Conservation (phyloP, 2,888 invertebrate genomes). For the Tyria jacobaeae region DNA sequence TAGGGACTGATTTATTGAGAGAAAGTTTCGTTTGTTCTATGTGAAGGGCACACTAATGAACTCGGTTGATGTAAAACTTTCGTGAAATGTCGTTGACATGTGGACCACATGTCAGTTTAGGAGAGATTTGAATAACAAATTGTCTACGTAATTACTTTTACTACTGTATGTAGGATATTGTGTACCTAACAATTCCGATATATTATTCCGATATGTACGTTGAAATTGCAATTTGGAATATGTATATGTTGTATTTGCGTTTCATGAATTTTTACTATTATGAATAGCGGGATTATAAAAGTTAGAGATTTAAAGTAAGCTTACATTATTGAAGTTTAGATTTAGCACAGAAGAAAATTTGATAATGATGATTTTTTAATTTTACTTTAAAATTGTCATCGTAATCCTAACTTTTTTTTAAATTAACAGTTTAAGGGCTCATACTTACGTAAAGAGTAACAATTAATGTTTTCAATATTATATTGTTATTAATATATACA, state of each 20-base stretch:
- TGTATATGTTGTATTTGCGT: not conserved
- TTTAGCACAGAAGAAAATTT: no score
- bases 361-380: no score
- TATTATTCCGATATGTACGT: no score
- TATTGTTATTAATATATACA: no score
- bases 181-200: no score
- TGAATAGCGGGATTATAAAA: not conserved
- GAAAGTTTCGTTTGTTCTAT: constrained; percentile 6
- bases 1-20: not conserved
- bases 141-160: constrained; percentile 1
- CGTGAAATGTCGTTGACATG: constrained; percentile 3
- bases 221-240: no score
- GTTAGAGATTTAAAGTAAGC: not conserved
- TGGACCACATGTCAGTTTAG: not conserved
- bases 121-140: not conserved
- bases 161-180: not conserved
- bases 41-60: not conserved
- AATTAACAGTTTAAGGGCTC: no score
- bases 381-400: no score
- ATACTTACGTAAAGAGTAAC: no score
- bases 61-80: constrained; percentile 8
- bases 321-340: no score
- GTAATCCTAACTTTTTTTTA: no score
- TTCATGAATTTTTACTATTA: not conserved
- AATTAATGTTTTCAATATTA: no score